Evolutionary conservation across 2,797 vertebrate genomes (phyloP).

Genomic region (Acridotheres tristis): DNA sequence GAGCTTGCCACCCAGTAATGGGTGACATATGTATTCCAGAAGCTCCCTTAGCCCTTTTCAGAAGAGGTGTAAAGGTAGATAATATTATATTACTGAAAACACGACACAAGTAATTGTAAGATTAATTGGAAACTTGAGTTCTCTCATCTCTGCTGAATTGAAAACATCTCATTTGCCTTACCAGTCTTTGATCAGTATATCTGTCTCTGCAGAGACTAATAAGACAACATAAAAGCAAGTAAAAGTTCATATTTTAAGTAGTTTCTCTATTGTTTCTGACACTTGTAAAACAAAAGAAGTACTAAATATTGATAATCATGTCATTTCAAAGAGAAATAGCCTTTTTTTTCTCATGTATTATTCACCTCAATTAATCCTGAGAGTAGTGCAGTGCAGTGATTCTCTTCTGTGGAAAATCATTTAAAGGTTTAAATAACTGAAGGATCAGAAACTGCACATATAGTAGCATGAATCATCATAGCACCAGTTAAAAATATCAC

Average conservation of each 20-base stretch:
- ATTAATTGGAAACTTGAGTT: conserved; percentile 4
- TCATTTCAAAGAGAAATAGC: neutral
- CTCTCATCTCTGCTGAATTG: neutral
- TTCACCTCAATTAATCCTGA: neutral
- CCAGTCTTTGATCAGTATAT: neutral
- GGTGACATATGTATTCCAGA: neutral
- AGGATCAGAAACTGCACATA: neutral
- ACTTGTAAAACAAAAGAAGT: neutral
- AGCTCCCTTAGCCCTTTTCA: neutral
- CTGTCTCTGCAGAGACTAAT: neutral
- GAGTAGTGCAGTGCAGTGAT: neutral
- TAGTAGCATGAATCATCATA: neutral
- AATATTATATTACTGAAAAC: neutral
- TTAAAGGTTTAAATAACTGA: neutral
- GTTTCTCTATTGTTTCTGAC: neutral
- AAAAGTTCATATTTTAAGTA: neutral
- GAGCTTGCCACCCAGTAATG: neutral
- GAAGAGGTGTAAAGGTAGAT: neutral
- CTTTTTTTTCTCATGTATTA: neutral
- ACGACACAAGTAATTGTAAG: neutral
- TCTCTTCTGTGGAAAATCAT: neutral
- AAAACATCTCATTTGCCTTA: neutral
- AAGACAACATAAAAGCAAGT: neutral
- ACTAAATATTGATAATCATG: neutral
- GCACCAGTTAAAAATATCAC: neutral